Evolutionary conservation across 2,888 invertebrate genomes (phyloP), one percentile per base, ranked within the genome.

Genomic region (Dryomyza anilis): DNA sequence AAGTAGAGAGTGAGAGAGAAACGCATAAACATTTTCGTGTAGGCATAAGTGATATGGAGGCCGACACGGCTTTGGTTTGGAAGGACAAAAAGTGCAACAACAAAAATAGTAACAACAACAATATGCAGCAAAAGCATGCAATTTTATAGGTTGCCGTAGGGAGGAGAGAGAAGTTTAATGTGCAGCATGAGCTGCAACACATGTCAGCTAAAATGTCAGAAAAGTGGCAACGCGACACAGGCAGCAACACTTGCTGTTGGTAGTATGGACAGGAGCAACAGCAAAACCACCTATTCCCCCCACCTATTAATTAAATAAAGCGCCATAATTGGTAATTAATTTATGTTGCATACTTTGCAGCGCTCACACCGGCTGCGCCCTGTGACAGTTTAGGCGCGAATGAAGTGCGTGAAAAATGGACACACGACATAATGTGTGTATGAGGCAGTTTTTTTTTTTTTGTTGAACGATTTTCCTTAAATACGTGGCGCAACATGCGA

Each of bases 311-410:
- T 67, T 74, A 74, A 73, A 75, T 73, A 73, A 73, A 68, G 69
- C 63, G 70, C 74, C 72, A 74, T 80, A 80, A 80, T 81, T 81
- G 80, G 78, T 79, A 80, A 80, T 80, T 81, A 80, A 81, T 80
- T 81, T 79, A 78, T 79, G 79, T 80, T 80, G 76, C 78, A 79
- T 79, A 76, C 77, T 77, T 75, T 76, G 72, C 70, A 46, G 53
- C 53, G 58, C 27, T 12, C 69, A 45, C 23, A 58, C n/a, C n/a
- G n/a, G n/a, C n/a, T n/a, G n/a, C n/a, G n/a, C n/a, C n/a, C n/a
- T n/a, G n/a, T n/a, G n/a, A n/a, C n/a, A n/a, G n/a, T n/a, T n/a
- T n/a, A 45, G 43, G 27, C 16, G 52, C 52, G 39, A 61, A 39
- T 53, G 52, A 52, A 61, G 45, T 53, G 61, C 53, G 52, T 55